Conservation (phyloP, 2,888 invertebrate genomes). For the Drepana falcataria region DNA sequence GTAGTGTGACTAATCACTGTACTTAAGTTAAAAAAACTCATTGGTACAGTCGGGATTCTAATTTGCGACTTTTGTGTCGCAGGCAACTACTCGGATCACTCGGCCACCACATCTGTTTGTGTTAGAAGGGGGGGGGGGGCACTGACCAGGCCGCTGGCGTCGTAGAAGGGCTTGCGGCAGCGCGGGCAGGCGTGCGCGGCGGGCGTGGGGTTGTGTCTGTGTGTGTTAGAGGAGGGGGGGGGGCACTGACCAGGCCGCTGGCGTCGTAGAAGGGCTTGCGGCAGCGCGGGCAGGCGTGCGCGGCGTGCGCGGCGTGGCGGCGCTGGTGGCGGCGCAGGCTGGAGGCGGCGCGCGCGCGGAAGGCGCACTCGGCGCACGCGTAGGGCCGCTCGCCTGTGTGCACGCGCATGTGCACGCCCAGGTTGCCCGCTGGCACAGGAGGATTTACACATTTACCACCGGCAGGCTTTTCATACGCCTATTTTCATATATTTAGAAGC, state of each 20-base stretch:
- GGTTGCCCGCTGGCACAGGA: constrained; percentile 45
- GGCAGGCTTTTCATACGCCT: no score
- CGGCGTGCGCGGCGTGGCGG: constrained; percentile 35
- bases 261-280: constrained; percentile 54
- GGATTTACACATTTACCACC: not conserved
- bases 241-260: constrained; percentile 47
- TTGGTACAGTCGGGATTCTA: no score
- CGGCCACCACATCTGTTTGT: not conserved
- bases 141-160: constrained; percentile 53
- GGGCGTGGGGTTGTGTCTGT: constrained; percentile 2
- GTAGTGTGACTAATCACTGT: no score
- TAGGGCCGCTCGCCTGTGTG: constrained; percentile 64
- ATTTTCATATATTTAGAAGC: no score
- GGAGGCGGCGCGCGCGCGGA: constrained; percentile 48
- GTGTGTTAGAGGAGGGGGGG: not conserved
- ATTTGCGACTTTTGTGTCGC: no score
- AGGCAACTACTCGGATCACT: no score
- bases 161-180: constrained; percentile 57
- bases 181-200: constrained; percentile 41
- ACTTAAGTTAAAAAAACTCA: no score
- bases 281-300: constrained; percentile 51
- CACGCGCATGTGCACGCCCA: constrained; percentile 54
- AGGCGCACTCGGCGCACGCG: constrained; percentile 49
- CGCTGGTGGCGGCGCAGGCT: constrained; percentile 57
- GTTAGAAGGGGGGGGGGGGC: not conserved